Percentiles rank a stretch among this genome's conserved stretches.
phyloP scores from a whole-genome alignment of 2,888 invertebrate genomes.

The Cheilosia vulpina region DNA sequence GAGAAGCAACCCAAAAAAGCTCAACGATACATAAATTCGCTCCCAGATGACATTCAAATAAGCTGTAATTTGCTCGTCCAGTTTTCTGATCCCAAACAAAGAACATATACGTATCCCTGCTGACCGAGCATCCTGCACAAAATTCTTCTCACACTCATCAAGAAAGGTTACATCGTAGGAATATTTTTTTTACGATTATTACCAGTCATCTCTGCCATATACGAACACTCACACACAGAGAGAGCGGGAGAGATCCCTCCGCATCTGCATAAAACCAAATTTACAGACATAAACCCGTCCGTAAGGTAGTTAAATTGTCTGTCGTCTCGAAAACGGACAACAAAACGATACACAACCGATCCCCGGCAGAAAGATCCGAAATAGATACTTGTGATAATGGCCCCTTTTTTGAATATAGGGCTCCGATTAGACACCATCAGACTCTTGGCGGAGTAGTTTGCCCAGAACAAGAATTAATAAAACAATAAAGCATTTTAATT shows the following conservation, averaged over 20 bases:
- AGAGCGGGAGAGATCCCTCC: constrained; percentile 18
- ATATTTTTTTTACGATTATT: constrained; percentile 73
- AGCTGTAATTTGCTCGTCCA: constrained; percentile 43
- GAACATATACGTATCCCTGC: constrained; percentile 39
- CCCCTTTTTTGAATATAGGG: constrained; percentile 13
- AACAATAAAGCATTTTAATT: constrained; percentile 75
- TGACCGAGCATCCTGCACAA: constrained; percentile 42
- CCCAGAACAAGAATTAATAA: constrained; percentile 68
- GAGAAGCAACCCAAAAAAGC: constrained; percentile 38
- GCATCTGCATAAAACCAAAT: constrained; percentile 73
- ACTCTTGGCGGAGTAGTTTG: constrained; percentile 18
- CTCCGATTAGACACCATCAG: constrained; percentile 24
- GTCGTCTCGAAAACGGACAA: constrained; percentile 16
- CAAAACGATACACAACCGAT: constrained; percentile 57
- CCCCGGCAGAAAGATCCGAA: constrained; percentile 44
- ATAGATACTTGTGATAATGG: constrained; percentile 36
- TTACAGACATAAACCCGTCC: constrained; percentile 73
- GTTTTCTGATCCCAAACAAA: constrained; percentile 12
- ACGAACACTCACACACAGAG: constrained; percentile 26
- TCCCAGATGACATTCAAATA: not conserved
- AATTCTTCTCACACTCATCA: constrained; percentile 73
- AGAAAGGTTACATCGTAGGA: constrained; percentile 68
- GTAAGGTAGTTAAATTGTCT: constrained; percentile 65
- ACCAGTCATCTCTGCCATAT: constrained; percentile 63
- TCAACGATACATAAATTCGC: constrained; percentile 5